A percentile compares a stretch with the other conserved stretches of the same genome.
Evolutionary conservation across 2,888 invertebrate species (phyloP).

Genomic region (Latrodectus elegans): DNA sequence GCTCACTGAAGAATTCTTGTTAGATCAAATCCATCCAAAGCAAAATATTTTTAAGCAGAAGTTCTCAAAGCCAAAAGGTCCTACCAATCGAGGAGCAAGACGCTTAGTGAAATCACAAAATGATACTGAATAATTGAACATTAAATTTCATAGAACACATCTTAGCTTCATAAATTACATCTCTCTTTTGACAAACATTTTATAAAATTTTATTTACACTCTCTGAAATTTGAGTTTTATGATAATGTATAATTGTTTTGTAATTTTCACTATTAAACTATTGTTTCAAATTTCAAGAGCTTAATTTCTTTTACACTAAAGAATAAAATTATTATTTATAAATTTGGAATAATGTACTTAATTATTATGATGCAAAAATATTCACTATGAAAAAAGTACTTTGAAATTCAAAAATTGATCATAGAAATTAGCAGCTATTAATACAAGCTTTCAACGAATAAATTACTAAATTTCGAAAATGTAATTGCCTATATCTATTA

Average conservation of each 20-base stretch:
- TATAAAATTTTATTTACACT: conserved; percentile 61
- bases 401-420: too few species aligned
- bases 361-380: too few species aligned
- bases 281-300: too few species aligned
- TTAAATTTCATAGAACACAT: conserved; percentile 23
- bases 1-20: conserved; percentile 89
- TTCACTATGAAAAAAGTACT: too few species aligned
- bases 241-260: conserved; percentile 50
- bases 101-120: conserved; percentile 78
- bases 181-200: conserved; percentile 31
- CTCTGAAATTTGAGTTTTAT: conserved; percentile 42
- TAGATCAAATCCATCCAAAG: conserved; percentile 96
- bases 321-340: too few species aligned
- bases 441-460: too few species aligned
- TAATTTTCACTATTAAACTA: conserved; percentile 38
- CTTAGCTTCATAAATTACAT: conserved; percentile 21
- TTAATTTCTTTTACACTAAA: too few species aligned
- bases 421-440: too few species aligned
- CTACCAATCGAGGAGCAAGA: conserved; percentile 92
- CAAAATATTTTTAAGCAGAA: conserved; percentile 89
- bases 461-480: too few species aligned
- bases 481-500: too few species aligned
- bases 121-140: conserved; percentile 30
- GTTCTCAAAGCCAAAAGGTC: conserved; percentile 97
- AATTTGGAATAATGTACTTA: too few species aligned